A percentile compares a stretch with the other conserved stretches of the same genome.
Evolutionary conservation across 1,140 invertebrate species (phyloP).

Genomic region (Euschistus heros): DNA sequence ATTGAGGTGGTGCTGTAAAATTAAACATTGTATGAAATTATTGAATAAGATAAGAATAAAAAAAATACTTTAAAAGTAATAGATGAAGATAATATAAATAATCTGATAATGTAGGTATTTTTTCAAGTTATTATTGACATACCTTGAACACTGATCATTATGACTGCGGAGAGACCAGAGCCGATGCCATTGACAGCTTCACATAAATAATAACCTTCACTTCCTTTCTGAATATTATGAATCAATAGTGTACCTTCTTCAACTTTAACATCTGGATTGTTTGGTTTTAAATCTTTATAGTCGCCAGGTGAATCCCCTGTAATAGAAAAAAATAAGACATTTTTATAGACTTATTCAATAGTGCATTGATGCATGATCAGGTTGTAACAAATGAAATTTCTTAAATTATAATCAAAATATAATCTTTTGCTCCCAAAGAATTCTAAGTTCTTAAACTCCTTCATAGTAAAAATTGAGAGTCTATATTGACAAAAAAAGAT

Average conservation of each 20-base stretch:
- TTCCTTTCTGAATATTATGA: conserved; percentile 79
- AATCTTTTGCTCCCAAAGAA: no score
- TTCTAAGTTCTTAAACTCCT: no score
- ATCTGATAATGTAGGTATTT: no score
- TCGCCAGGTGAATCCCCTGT: conserved; percentile 77
- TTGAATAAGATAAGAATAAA: neutral
- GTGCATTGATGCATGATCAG: no score
- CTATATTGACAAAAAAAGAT: no score
- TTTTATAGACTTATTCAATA: no score
- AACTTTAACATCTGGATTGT: conserved; percentile 77
- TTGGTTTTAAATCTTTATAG: conserved; percentile 82
- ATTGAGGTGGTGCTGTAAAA: conserved; percentile 76
- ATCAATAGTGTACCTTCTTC: conserved; percentile 84
- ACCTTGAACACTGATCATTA: conserved; percentile 87
- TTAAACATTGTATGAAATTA: conserved; percentile 1
- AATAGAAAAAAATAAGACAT: conserved; percentile 24
- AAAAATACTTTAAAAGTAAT: neutral
- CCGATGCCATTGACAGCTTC: conserved; percentile 94
- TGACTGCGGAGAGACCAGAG: conserved; percentile 83
- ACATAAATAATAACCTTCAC: conserved; percentile 90
- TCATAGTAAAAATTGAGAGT: no score
- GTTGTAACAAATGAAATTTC: neutral
- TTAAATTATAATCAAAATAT: no score
- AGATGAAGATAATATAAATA: neutral
- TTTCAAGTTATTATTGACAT: no score